These are phyloP conservation scores for Rhinoraja longicauda DNA, from an alignment of 2,797 vertebrate genomes.

Conservation along the genomic window DNA sequence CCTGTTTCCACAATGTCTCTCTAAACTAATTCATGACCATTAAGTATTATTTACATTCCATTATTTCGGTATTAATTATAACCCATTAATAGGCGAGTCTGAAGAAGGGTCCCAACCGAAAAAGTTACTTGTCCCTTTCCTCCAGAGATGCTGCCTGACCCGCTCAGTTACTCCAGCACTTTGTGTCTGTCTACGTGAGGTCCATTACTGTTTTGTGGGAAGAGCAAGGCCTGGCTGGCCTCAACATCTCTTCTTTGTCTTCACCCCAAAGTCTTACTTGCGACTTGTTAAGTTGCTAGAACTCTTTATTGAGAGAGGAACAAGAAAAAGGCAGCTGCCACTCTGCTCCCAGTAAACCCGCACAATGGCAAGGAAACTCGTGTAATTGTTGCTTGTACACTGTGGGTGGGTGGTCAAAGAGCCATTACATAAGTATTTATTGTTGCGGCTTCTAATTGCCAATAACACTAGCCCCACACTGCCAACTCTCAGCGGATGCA, in stretches of 20 bases:
- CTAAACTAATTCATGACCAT: no score
- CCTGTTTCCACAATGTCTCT: no score
- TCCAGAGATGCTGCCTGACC: no score
- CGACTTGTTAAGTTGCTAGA: neutral
- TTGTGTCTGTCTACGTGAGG: neutral
- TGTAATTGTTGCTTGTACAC: neutral
- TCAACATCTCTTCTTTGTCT: neutral
- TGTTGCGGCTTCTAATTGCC: neutral
- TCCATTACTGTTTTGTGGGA: neutral
- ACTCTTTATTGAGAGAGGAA: neutral
- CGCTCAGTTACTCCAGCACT: no score
- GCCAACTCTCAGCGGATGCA: neutral
- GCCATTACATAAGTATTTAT: neutral
- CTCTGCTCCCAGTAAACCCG: neutral
- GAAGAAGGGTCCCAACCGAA: no score
- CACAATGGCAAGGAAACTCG: neutral
- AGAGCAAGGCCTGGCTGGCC: neutral
- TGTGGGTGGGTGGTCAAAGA: neutral
- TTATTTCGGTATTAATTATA: no score
- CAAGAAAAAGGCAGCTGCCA: no score
- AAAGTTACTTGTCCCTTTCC: no score
- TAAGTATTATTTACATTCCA: no score
- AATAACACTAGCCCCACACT: neutral
- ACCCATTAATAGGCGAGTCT: no score
- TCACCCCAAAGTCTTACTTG: neutral